A percentile compares a stretch with the other conserved stretches of the same genome.
phyloP scores from a whole-genome alignment of 1,140 invertebrate species.

The Phocides pigmalion region DNA sequence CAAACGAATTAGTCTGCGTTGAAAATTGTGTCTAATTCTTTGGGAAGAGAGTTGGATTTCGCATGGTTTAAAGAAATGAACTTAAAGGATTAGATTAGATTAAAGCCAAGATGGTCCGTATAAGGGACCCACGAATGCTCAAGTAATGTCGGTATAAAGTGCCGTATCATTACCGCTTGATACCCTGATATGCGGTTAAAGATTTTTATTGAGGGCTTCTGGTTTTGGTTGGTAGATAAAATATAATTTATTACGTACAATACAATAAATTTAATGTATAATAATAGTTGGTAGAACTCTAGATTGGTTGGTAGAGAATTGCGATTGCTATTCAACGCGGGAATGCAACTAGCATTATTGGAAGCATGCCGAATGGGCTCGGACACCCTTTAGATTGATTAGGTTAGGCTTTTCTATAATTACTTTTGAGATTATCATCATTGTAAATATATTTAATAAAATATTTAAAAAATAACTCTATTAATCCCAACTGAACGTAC shows the following conservation, averaged over 20 bases:
- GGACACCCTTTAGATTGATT: too few species aligned
- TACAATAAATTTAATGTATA: too few species aligned
- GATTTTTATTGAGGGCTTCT: slow-evolving; percentile 35
- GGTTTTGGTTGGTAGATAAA: slow-evolving; percentile 31
- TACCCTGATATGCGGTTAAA: slow-evolving; percentile 33
- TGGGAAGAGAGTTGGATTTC: slow-evolving; percentile 9
- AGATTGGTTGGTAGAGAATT: too few species aligned
- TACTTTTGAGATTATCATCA: too few species aligned
- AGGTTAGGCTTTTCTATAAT: too few species aligned
- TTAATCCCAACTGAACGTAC: too few species aligned
- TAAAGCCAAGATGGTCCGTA: slow-evolving; percentile 37
- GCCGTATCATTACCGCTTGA: slow-evolving; percentile 34
- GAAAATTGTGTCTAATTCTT: slow-evolving; percentile 1
- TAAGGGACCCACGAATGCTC: slow-evolving; percentile 40
- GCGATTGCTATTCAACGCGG: too few species aligned
- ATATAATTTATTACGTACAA: slow-evolving; percentile 17
- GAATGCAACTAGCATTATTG: too few species aligned
- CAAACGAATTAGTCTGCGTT: not conserved
- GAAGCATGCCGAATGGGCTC: too few species aligned
- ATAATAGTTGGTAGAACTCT: not conserved
- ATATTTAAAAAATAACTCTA: too few species aligned
- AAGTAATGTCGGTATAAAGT: slow-evolving; percentile 40
- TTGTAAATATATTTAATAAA: too few species aligned
- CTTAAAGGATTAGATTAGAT: slow-evolving; percentile 38
- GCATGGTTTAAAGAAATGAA: slow-evolving; percentile 19